These are phyloP conservation scores for Drosophila funebris DNA, from an alignment of 1,140 invertebrate species.

Conservation along the genomic window DNA sequence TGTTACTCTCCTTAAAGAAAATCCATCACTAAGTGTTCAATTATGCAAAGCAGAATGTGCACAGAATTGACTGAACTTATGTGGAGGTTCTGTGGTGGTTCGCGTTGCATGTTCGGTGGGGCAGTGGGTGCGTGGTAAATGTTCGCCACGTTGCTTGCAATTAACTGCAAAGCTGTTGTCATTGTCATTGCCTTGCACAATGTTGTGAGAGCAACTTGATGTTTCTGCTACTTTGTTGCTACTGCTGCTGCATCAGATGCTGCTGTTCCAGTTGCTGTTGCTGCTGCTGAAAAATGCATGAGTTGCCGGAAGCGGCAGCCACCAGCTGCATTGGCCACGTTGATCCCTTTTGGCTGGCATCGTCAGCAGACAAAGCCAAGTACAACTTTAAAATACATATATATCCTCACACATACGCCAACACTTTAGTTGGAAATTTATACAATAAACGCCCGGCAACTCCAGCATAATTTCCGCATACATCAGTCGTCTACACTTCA, in stretches of 20 bases:
- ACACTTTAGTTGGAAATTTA: slow-evolving; percentile 46
- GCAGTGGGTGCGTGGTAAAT: slow-evolving; percentile 21
- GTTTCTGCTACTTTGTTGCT: slow-evolving; percentile 24
- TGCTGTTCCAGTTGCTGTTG: slow-evolving; percentile 2
- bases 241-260: slow-evolving; percentile 36
- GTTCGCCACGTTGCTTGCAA: slow-evolving; percentile 57
- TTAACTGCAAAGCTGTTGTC: slow-evolving; percentile 65
- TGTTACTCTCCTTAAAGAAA: background rate
- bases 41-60: slow-evolving; percentile 42
- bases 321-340: slow-evolving; percentile 55
- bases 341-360: slow-evolving; percentile 47
- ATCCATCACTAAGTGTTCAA: slow-evolving; percentile 43
- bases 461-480: slow-evolving; percentile 64
- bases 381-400: slow-evolving; percentile 11
- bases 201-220: slow-evolving; percentile 44
- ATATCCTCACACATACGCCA: background rate
- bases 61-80: slow-evolving; percentile 7
- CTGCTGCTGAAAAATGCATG: slow-evolving; percentile 67
- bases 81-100: background rate
- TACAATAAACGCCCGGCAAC: slow-evolving; percentile 58
- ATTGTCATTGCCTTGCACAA: slow-evolving; percentile 53
- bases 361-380: slow-evolving; percentile 38
- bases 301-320: slow-evolving; percentile 59
- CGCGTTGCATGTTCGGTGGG: background rate
- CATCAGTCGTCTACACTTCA: slow-evolving; percentile 61